A percentile compares a stretch with the other conserved stretches of the same genome.
Evolutionary conservation across 2,113 vertebrate genomes (phyloP).

Genomic region (Lampris incognitus): DNA sequence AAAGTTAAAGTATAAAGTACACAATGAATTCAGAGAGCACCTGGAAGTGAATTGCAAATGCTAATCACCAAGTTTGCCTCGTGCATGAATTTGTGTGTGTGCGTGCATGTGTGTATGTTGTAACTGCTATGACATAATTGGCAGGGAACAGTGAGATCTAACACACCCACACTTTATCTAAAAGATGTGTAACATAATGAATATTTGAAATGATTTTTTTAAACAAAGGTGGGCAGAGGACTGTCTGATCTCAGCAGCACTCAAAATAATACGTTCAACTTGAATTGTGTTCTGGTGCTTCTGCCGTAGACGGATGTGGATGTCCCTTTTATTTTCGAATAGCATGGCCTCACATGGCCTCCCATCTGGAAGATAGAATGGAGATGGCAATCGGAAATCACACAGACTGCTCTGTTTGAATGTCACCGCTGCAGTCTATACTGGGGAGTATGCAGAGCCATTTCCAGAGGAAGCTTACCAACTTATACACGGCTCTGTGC

Average conservation of each 20-base stretch:
- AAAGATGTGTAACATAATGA: conserved; percentile 20
- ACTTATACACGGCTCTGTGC: conserved; percentile 45
- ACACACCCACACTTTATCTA: conserved; percentile 26
- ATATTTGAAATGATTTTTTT: conserved; percentile 27
- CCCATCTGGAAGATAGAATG: too few relatives aligned
- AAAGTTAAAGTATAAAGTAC: not conserved
- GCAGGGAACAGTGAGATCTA: conserved; percentile 20
- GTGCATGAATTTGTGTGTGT: not conserved
- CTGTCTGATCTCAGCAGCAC: conserved; percentile 5
- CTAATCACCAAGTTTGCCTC: not conserved
- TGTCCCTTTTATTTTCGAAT: too few relatives aligned
- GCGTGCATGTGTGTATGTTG: not conserved
- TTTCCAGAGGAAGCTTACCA: not conserved
- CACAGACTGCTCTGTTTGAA: too few relatives aligned
- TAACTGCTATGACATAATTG: conserved; percentile 29
- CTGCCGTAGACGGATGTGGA: too few relatives aligned
- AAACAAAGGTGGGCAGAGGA: conserved; percentile 23
- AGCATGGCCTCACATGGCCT: too few relatives aligned
- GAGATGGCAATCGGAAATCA: too few relatives aligned
- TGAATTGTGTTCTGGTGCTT: too few relatives aligned
- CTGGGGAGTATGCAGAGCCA: not conserved
- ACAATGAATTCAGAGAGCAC: not conserved
- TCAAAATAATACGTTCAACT: not conserved
- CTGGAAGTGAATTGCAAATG: conserved; percentile 12
- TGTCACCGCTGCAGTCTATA: too few relatives aligned